Evolutionary conservation across 2,888 invertebrate species (phyloP), one percentile per base, ranked within the genome.

Genomic region (Lasioglossum villosulum): DNA sequence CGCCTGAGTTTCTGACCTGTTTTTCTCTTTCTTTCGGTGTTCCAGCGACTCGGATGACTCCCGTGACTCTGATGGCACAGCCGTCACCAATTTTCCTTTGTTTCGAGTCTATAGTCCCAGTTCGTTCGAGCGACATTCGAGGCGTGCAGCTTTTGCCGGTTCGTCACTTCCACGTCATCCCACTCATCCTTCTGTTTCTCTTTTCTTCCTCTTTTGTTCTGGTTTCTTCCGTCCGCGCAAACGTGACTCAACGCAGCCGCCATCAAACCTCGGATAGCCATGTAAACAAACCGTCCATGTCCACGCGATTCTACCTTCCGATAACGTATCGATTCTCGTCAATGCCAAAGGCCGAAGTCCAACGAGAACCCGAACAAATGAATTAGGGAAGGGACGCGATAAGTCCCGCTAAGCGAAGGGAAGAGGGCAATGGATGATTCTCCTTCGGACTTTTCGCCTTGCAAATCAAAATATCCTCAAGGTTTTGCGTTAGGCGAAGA

Each of bases 291-390:
- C 27, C 59, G 59, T 5, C 16, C 34, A 30, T 30, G 16, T 27
- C 30, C 34, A 16, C 66, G 6, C 66, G 19, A 66, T 34, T 52
- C 19, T 34, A 23, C 30, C 19, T 3, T 19, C 30, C 34, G 34
- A 66, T 66, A 66, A 66, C 66, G 19, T 66, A 66, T 66, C 66
- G 66, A 34, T 66, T 16, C 34, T 34, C 66, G 30, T 59, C 59
- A 14, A 30, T 59, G 66, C 66, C 19, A 8, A 66, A 66, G 27
- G n/a, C 27, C n/a, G 27, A 34, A 6, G 66, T 19, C 5, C 16
- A 52, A 52, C 52, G 59, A 59, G 14, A 59, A 27, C n/a, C 14
- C 27, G 59, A 59, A 59, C 27, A 30, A 27, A 59, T 16, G 52
- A 52, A 52, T 52, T 23, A 48, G 42, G 0, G 42, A 42, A 42